phyloP scores from a whole-genome alignment of 2,797 vertebrate species.

The Delichon dasypus region DNA sequence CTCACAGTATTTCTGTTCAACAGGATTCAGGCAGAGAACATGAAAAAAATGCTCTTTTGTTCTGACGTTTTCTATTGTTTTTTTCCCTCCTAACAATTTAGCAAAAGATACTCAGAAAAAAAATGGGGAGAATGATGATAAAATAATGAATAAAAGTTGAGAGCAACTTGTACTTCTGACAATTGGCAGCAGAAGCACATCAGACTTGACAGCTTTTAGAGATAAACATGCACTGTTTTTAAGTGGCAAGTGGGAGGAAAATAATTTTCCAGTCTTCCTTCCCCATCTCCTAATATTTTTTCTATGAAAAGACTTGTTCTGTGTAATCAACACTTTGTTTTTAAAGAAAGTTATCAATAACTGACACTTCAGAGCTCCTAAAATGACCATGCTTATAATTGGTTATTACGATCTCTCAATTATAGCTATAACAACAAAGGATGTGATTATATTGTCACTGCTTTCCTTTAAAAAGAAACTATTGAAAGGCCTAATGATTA shows the following conservation, averaged over 20 bases:
- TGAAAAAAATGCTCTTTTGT: constrained; percentile 50
- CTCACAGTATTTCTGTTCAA: constrained; percentile 36
- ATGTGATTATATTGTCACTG: constrained; percentile 68
- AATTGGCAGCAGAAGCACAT: constrained; percentile 59
- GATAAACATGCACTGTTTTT: constrained; percentile 51
- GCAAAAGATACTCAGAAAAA: neutral
- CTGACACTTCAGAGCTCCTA: constrained; percentile 54
- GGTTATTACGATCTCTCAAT: constrained; percentile 65
- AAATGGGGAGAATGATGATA: constrained; percentile 42
- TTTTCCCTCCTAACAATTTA: neutral
- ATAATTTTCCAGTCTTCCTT: constrained; percentile 46
- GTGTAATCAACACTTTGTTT: constrained; percentile 46
- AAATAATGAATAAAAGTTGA: constrained; percentile 48
- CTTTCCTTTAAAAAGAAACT: constrained; percentile 72
- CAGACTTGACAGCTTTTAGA: constrained; percentile 52
- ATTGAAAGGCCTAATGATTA: constrained; percentile 76
- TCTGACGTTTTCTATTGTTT: constrained; percentile 2
- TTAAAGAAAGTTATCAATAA: constrained; percentile 46
- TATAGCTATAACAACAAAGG: constrained; percentile 64
- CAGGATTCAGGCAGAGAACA: neutral
- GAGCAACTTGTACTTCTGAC: constrained; percentile 45
- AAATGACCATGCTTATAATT: constrained; percentile 68
- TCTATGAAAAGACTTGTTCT: neutral
- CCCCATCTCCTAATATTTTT: constrained; percentile 7
- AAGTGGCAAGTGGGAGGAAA: constrained; percentile 63